A percentile compares a stretch with the other conserved stretches of the same genome.
Evolutionary conservation across 1,140 invertebrate species (phyloP).

Genomic region (Nixonia krombeini): DNA sequence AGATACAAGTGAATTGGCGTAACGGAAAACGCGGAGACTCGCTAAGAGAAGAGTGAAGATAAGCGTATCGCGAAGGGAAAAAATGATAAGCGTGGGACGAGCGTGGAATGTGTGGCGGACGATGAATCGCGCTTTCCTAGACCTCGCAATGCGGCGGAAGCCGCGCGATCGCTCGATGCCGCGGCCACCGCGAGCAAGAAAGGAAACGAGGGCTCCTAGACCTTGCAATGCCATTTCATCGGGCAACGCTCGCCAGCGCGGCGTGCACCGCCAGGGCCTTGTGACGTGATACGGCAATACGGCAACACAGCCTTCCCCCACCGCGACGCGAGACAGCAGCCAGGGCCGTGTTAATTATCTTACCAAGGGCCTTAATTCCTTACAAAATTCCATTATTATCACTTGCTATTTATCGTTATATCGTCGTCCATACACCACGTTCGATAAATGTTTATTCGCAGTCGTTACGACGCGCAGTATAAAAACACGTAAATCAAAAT

Average conservation of each 20-base stretch:
- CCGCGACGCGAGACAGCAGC: conserved; percentile 24
- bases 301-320: conserved; percentile 51
- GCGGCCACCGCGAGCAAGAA: conserved; percentile 40
- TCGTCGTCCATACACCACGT: too few species aligned
- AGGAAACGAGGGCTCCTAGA: conserved; percentile 66
- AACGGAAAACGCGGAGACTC: too few species aligned
- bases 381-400: too few species aligned
- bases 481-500: too few species aligned
- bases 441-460: too few species aligned
- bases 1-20: too few species aligned
- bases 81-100: conserved; percentile 22
- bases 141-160: conserved; percentile 1
- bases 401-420: too few species aligned
- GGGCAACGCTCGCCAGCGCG: conserved; percentile 63
- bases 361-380: too few species aligned
- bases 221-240: conserved; percentile 75
- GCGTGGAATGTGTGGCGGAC: conserved; percentile 8
- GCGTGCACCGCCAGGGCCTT: conserved; percentile 40
- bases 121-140: conserved; percentile 32
- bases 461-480: too few species aligned
- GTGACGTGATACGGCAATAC: conserved; percentile 56
- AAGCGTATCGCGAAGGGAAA: conserved; percentile 11
- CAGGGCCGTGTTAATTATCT: conserved; percentile 10
- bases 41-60: too few species aligned
- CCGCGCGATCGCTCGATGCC: conserved; percentile 17